phyloP scores from a whole-genome alignment of 1,140 invertebrate species.

The Ceratina japonica region DNA sequence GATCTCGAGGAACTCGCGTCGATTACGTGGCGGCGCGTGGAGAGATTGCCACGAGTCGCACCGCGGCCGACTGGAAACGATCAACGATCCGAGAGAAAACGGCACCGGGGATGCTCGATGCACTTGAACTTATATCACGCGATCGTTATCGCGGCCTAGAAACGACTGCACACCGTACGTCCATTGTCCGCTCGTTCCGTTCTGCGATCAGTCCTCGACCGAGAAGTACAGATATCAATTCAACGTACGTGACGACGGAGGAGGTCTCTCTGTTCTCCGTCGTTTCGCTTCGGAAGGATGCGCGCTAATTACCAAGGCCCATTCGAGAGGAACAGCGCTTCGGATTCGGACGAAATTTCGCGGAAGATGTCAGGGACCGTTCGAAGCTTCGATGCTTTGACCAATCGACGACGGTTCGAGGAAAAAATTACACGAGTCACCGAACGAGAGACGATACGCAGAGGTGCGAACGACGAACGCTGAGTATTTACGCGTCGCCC shows the following conservation, averaged over 20 bases:
- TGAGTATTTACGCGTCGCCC: not conserved
- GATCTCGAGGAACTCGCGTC: not conserved
- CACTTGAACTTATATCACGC: constrained; percentile 39
- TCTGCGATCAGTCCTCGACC: too few relatives aligned
- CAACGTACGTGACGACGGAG: not conserved
- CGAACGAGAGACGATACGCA: too few relatives aligned
- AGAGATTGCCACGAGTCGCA: not conserved
- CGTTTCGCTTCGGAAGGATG: not conserved
- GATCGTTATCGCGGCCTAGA: constrained; percentile 31
- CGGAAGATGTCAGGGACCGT: not conserved
- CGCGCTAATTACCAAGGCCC: constrained; percentile 13
- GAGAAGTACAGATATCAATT: not conserved
- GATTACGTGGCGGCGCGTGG: constrained; percentile 5
- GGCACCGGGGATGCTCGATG: not conserved
- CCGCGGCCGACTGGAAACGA: not conserved
- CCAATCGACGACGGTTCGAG: not conserved
- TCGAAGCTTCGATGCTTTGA: not conserved
- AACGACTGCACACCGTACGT: not conserved
- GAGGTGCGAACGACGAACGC: too few relatives aligned
- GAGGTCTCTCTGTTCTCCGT: not conserved
- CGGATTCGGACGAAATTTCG: constrained; percentile 31
- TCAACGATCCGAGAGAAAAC: constrained; percentile 9
- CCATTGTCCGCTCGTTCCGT: too few relatives aligned
- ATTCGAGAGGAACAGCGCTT: constrained; percentile 18
- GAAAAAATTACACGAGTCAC: too few relatives aligned